Evolutionary conservation across 2,113 vertebrate species (phyloP).

Genomic region (Brachypodius melanocephalos): DNA sequence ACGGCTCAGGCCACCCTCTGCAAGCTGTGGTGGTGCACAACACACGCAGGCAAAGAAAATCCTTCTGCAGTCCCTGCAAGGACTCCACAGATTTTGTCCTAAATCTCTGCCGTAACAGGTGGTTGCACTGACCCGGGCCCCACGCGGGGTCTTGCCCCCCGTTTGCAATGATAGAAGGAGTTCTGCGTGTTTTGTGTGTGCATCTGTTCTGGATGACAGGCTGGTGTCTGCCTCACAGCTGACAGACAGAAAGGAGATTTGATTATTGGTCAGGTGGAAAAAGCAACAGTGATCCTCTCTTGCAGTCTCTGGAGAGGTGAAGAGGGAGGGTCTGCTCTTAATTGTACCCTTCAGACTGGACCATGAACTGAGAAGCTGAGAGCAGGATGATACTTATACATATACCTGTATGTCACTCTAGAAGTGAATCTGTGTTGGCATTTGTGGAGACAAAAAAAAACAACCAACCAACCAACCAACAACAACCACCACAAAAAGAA

Average conservation of each 20-base stretch:
- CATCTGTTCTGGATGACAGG: background rate
- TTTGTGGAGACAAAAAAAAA: background rate
- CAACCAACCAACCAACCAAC: background rate
- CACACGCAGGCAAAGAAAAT: background rate
- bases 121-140: fast-evolving
- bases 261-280: background rate
- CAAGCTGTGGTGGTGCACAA: background rate
- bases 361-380: background rate
- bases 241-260: background rate
- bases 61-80: background rate
- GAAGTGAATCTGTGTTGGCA: background rate
- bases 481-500: background rate
- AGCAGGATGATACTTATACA: background rate
- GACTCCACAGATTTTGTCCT: background rate
- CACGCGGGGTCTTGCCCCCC: fast-evolving
- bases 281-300: background rate
- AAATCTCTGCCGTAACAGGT: background rate
- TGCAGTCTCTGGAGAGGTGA: background rate
- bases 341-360: background rate
- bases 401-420: background rate
- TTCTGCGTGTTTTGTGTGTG: fast-evolving
- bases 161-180: background rate
- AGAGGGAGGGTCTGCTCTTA: background rate
- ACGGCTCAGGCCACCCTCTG: background rate
- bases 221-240: background rate